phyloP scores from a whole-genome alignment of 92 coral and sea anemone genomes.

The Porites lobata region DNA sequence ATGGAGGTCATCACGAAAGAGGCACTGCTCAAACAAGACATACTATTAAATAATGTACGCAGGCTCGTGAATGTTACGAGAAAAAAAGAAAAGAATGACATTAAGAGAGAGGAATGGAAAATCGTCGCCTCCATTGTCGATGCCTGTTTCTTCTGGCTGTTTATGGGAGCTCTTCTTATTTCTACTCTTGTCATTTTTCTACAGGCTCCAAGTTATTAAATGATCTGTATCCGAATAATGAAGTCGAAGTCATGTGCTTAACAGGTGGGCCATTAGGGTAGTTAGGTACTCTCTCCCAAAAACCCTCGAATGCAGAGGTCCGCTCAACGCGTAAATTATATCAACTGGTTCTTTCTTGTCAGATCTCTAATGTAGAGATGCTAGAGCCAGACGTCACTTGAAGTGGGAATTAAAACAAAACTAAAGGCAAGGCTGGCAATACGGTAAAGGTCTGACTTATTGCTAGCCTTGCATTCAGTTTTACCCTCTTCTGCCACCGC shows the following conservation, averaged over 20 bases:
- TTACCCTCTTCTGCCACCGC: too few species aligned
- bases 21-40: conserved; percentile 79
- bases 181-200: conserved; percentile 84
- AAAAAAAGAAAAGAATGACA: conserved; percentile 81
- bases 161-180: conserved; percentile 70
- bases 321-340: too few species aligned
- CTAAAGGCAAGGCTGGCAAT: too few species aligned
- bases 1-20: conserved; percentile 36
- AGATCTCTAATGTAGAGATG: too few species aligned
- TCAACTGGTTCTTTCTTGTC: too few species aligned
- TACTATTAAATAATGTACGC: conserved; percentile 77
- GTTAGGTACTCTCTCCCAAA: too few species aligned
- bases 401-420: too few species aligned
- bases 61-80: conserved; percentile 82
- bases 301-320: too few species aligned
- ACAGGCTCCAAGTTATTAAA: conserved; percentile 67
- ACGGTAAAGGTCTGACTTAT: too few species aligned
- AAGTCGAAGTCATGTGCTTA: background rate
- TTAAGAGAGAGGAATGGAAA: conserved; percentile 96
- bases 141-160: conserved; percentile 88
- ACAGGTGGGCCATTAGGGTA: too few species aligned
- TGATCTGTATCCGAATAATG: background rate
- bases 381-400: too few species aligned
- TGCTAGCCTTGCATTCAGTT: too few species aligned
- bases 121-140: conserved; percentile 92